Evolutionary conservation across 2,113 vertebrate genomes (phyloP), one percentile per base, ranked within the genome.

Genomic region (Zosterops borbonicus): DNA sequence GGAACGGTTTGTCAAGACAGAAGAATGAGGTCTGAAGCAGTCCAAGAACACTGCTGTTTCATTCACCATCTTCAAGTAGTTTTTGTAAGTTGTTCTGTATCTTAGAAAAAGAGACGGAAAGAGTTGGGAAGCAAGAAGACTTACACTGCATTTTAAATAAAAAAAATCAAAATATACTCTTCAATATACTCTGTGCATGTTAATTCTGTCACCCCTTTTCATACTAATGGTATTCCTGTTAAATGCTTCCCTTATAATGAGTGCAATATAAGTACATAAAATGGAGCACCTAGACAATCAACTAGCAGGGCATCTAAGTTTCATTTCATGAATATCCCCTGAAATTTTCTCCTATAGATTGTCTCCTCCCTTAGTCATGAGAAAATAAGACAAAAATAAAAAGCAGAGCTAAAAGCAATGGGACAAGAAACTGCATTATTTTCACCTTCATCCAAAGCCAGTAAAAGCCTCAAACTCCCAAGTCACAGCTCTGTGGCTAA

Each of bases 51-150:
- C 0, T 5, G 6, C 62, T 5, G 31, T 86, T 39, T 98, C 97
- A 98, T 73, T 98, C 95, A 20, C 97, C 96, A 47, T 99, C 98
- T 44, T 99, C 98, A 95, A 99, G 97, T 6, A 99, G 97, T 56
- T 98, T 98, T 94, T 99, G 98, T 84, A 99, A 98, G 94, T 98
- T 99, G 95, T 97, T 98, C 95, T 99, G 99, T 96, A 99, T 99
- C 99, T 99, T 96, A 99, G 95, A 87, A 96, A 94, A 83, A 93
- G 84, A 92, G 50, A 90, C 47, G 77, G 84, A 91, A 97, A 53
- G 35, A 84, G 42, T 18, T 70, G 16, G 14, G 22, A 86, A 15
- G 31, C 22, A 77, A n/a, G 46, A 77, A 92, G 8, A 27, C 15
- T 80, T 83, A 65, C 3, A 37, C 0, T 14, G 9, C 21, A 74